phyloP scores from a whole-genome alignment of 2,113 vertebrate species.

The Mirounga angustirostris region DNA sequence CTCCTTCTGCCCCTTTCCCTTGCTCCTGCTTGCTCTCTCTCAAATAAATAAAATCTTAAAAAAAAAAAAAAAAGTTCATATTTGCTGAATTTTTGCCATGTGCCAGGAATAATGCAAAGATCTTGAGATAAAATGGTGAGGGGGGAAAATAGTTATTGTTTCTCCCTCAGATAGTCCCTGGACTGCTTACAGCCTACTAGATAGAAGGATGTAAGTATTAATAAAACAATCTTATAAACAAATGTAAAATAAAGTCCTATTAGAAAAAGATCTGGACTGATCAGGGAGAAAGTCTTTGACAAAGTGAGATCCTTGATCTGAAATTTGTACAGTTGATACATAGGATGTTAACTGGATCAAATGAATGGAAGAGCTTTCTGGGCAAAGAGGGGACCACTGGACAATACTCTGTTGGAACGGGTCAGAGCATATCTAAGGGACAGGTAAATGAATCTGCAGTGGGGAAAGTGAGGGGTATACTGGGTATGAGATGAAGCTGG shows the following conservation, averaged over 20 bases:
- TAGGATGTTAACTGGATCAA: background rate
- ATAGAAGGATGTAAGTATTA: background rate
- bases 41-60: background rate
- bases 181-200: background rate
- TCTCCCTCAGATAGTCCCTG: background rate
- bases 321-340: background rate
- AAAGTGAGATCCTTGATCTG: background rate
- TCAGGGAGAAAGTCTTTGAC: background rate
- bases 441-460: background rate
- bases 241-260: background rate
- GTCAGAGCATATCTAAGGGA: background rate
- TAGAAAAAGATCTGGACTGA: background rate
- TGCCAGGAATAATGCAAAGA: background rate
- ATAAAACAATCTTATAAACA: background rate
- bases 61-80: background rate
- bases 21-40: background rate
- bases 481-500: background rate
- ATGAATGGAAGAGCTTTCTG: background rate
- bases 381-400: background rate
- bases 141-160: background rate
- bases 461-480: background rate
- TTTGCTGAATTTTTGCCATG: background rate
- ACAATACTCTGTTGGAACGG: background rate
- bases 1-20: background rate
- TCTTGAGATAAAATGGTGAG: background rate